phyloP scores from a whole-genome alignment of 2,888 invertebrate genomes.

The Drosophila antonietae region DNA sequence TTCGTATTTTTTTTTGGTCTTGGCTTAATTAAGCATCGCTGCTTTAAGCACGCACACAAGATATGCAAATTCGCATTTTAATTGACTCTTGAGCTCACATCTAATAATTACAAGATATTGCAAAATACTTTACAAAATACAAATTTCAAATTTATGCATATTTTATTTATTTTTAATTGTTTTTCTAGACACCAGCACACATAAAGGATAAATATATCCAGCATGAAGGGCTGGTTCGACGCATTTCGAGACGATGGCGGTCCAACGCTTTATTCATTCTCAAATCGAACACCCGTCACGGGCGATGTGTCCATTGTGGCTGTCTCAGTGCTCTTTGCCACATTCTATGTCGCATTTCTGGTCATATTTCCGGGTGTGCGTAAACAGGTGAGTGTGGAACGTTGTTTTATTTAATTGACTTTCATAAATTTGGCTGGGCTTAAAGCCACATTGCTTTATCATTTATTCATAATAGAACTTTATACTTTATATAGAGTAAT shows the following conservation, averaged over 20 bases:
- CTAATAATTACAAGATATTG: slow-evolving; percentile 29
- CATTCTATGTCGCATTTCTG: slow-evolving; percentile 96
- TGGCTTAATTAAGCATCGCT: slow-evolving; percentile 51
- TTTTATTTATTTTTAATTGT: neutral
- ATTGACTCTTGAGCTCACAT: slow-evolving; percentile 28
- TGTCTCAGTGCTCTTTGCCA: slow-evolving; percentile 93
- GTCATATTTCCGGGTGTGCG: slow-evolving; percentile 98
- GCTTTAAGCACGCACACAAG: slow-evolving; percentile 38
- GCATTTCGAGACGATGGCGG: slow-evolving; percentile 98
- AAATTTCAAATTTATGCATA: slow-evolving; percentile 16
- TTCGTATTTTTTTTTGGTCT: slow-evolving; percentile 25
- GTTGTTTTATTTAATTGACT: neutral
- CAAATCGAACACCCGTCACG: slow-evolving; percentile 97
- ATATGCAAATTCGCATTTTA: slow-evolving; percentile 60
- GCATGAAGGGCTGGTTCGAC: slow-evolving; percentile 98
- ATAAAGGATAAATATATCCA: slow-evolving; percentile 72
- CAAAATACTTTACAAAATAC: slow-evolving; percentile 33
- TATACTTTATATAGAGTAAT: neutral
- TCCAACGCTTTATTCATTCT: slow-evolving; percentile 97
- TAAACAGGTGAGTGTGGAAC: slow-evolving; percentile 90
- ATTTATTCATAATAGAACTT: neutral
- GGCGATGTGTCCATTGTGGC: slow-evolving; percentile 96
- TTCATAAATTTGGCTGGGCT: too few species aligned
- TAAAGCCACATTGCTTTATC: neutral
- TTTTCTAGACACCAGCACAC: slow-evolving; percentile 73